Conservation (phyloP, 2,888 invertebrate species). For the Nemoura dubitans region DNA sequence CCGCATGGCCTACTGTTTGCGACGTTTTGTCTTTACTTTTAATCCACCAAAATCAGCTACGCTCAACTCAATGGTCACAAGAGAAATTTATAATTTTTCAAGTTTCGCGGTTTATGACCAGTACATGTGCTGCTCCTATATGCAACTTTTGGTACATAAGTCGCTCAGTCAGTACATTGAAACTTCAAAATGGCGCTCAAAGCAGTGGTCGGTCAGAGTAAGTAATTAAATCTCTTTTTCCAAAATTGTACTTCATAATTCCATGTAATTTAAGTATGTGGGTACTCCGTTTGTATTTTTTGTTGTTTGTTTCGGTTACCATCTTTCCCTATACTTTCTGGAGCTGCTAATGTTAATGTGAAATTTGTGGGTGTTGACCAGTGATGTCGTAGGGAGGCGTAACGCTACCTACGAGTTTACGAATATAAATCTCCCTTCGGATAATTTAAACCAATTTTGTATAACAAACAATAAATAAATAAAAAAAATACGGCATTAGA, state of each 20-base stretch:
- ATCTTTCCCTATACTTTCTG: neutral
- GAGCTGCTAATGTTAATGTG: slow-evolving; percentile 1
- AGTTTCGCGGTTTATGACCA: neutral
- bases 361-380: slow-evolving; percentile 39
- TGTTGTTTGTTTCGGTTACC: neutral
- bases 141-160: neutral
- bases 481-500: too few species aligned
- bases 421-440: too few species aligned
- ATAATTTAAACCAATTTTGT: too few species aligned
- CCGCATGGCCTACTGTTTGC: too few species aligned
- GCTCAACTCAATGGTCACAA: too few species aligned
- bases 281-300: neutral
- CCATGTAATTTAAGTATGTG: slow-evolving; percentile 17
- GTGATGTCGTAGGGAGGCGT: neutral
- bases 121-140: neutral
- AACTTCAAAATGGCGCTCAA: slow-evolving; percentile 82
- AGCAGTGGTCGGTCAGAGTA: slow-evolving; percentile 86
- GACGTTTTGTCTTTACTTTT: too few species aligned
- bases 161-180: neutral
- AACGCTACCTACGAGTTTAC: neutral
- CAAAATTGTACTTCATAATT: slow-evolving; percentile 34
- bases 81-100: neutral
- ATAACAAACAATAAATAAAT: too few species aligned
- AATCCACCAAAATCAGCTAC: too few species aligned
- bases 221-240: slow-evolving; percentile 62